A percentile compares a stretch with the other conserved stretches of the same genome.
Evolutionary conservation across 2,113 vertebrate genomes (phyloP).

Genomic region (Leiothrix lutea): DNA sequence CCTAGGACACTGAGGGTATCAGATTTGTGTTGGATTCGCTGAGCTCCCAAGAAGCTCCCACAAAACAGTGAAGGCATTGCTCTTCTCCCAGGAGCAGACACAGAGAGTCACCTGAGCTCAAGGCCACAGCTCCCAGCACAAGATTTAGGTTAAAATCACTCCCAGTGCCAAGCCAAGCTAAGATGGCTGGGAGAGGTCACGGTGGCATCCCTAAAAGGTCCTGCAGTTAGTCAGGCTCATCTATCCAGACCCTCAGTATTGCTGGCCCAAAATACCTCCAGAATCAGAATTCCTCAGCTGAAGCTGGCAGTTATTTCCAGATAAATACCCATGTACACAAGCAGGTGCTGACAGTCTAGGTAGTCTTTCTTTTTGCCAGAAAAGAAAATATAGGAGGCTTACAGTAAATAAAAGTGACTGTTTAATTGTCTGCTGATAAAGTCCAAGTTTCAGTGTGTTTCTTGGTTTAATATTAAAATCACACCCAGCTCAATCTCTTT

Average conservation of each 20-base stretch:
- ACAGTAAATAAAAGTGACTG: slow-evolving; percentile 17
- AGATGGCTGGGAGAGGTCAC: neutral
- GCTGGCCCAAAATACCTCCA: neutral
- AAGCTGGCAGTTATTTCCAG: neutral
- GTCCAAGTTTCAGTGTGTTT: neutral
- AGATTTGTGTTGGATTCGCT: neutral
- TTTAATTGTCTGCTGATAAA: slow-evolving; percentile 1
- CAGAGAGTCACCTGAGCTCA: neutral
- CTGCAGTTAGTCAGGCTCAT: neutral
- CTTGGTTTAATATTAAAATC: neutral
- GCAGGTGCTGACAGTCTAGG: neutral
- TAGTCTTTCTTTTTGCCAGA: neutral
- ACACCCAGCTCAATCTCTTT: neutral
- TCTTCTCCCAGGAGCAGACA: neutral
- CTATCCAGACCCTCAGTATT: neutral
- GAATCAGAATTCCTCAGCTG: neutral
- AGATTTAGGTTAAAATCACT: neutral
- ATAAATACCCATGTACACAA: neutral
- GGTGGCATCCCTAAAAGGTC: neutral
- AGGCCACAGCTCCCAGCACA: neutral
- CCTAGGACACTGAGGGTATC: neutral
- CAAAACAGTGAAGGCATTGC: neutral
- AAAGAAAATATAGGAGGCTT: neutral
- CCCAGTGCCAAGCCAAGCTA: neutral
- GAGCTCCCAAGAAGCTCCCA: neutral